Percentiles rank a stretch among this genome's conserved stretches.
These are phyloP conservation scores for Trichosurus vulpecula DNA, from an alignment of 2,797 vertebrate genomes.

Conservation along the genomic window DNA sequence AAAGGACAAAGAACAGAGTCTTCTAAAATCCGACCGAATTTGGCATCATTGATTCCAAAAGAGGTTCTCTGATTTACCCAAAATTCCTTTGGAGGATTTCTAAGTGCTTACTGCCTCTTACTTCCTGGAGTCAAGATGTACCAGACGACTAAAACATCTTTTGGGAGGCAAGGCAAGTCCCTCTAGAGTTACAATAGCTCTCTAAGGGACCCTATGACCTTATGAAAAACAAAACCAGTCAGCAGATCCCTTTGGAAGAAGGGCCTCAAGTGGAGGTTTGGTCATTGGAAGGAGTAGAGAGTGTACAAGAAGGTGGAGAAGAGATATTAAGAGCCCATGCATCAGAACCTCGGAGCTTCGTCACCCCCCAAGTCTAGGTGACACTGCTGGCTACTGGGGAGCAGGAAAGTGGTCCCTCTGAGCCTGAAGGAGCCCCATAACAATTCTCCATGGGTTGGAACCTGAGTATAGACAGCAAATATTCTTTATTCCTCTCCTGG, in stretches of 20 bases:
- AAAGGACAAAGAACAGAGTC: not conserved
- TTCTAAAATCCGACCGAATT: not conserved
- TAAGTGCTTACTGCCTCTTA: conserved; percentile 22
- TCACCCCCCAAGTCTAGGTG: not conserved
- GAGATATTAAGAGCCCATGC: not conserved
- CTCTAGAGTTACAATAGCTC: not conserved
- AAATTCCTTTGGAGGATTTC: not conserved
- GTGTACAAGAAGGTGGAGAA: not conserved
- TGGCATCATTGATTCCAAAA: not conserved
- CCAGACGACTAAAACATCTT: not conserved
- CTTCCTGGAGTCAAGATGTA: not conserved
- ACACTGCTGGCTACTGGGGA: not conserved
- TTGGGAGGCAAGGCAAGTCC: conserved; percentile 37
- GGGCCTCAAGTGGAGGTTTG: not conserved
- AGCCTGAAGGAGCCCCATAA: not conserved
- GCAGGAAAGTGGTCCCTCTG: not conserved
- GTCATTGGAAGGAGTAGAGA: not conserved
- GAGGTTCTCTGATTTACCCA: not conserved
- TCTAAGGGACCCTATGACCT: not conserved
- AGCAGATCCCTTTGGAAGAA: conserved; percentile 6
- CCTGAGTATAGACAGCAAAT: not conserved
- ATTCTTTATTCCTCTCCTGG: not conserved
- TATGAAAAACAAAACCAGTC: conserved; percentile 8
- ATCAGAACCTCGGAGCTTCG: not conserved
- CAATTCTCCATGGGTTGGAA: not conserved